These are phyloP conservation scores for Ictidomys tridecemlineatus DNA, from an alignment of 2,113 vertebrate genomes.

Conservation along the genomic window DNA sequence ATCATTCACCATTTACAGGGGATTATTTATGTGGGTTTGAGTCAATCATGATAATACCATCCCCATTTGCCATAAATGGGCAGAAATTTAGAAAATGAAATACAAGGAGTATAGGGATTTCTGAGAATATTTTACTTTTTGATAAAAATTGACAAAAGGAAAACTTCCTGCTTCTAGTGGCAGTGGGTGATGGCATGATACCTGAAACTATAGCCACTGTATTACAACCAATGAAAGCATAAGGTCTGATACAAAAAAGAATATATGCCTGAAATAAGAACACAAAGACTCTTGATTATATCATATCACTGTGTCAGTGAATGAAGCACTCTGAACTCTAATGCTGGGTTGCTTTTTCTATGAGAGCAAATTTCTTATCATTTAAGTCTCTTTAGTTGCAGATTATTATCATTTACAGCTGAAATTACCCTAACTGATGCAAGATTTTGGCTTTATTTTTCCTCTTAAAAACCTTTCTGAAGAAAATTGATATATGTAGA, in stretches of 20 bases:
- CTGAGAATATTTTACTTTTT: neutral
- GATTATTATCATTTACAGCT: neutral
- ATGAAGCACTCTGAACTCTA: neutral
- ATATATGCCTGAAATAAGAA: neutral
- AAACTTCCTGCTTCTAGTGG: neutral
- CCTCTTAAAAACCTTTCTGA: neutral
- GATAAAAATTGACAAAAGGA: neutral
- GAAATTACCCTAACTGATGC: neutral
- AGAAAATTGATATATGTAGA: neutral
- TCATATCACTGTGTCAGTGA: neutral
- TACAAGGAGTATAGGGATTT: neutral
- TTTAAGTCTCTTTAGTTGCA: neutral
- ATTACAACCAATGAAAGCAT: neutral
- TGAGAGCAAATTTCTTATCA: neutral
- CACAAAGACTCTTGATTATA: neutral
- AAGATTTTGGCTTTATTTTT: neutral
- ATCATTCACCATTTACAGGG: neutral
- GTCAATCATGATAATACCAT: neutral
- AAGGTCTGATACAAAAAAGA: neutral
- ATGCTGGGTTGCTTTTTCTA: neutral
- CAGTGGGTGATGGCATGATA: neutral
- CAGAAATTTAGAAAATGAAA: neutral
- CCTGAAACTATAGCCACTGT: neutral
- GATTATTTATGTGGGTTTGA: neutral
- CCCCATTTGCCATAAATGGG: neutral